Evolutionary conservation across 1,140 invertebrate species (phyloP).

Genomic region (Drosophila lacteicornis): DNA sequence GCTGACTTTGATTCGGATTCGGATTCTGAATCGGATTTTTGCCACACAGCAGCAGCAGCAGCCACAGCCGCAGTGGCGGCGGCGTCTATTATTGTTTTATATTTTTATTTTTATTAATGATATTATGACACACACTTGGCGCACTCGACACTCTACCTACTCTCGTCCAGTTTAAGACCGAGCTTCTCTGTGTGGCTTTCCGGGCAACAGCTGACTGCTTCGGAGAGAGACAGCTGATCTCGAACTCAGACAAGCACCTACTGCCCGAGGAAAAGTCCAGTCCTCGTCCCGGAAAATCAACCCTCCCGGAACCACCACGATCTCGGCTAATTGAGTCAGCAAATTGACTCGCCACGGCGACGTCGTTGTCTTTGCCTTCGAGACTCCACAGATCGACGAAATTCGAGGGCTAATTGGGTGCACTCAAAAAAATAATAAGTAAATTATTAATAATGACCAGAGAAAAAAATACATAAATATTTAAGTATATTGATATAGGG

Average conservation of each 20-base stretch:
- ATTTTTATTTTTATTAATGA: conserved; percentile 68
- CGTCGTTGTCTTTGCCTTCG: conserved; percentile 36
- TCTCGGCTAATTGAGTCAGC: conserved; percentile 34
- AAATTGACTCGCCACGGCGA: conserved; percentile 34
- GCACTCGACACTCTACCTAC: conserved; percentile 3
- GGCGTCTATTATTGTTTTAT: conserved; percentile 48
- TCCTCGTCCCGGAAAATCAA: neutral
- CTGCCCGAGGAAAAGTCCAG: neutral
- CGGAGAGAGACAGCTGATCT: conserved; percentile 17
- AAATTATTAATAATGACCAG: neutral
- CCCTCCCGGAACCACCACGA: conserved; percentile 3
- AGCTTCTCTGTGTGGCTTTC: neutral
- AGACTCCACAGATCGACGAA: conserved; percentile 20
- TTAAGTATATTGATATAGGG: too few species aligned
- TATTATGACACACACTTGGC: conserved; percentile 48
- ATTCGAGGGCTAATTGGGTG: conserved; percentile 13
- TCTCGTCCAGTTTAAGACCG: neutral
- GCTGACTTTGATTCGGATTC: conserved; percentile 40
- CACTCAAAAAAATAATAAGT: neutral
- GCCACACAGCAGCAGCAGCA: neutral
- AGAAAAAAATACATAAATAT: neutral
- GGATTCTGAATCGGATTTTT: conserved; percentile 33
- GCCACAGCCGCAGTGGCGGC: neutral
- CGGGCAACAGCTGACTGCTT: conserved; percentile 30
- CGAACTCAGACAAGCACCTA: neutral